Evolutionary conservation across 2,113 vertebrate species (phyloP), one percentile per base, ranked within the genome.

Genomic region (Ornithorhynchus anatinus): DNA sequence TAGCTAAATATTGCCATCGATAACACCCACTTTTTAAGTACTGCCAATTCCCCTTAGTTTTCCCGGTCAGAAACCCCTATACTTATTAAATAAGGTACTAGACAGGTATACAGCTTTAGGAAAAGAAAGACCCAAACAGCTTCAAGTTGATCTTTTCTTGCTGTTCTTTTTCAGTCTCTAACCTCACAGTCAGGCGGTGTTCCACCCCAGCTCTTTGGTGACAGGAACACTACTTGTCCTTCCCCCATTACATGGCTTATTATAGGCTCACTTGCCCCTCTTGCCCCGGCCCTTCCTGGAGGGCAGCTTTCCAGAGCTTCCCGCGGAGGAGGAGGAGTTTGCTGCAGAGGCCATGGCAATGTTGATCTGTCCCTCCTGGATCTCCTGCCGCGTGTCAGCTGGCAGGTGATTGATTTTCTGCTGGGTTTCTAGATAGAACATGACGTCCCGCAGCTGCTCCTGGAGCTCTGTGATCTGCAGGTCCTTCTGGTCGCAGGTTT

Each of bases 311-410:
- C 93, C 90, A 0, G 87, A 51, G 57, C 86, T 56, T 0, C 72
- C 85, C 0, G 93, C 66, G 10, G 92, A 84, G n/a, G n/a, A n/a
- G 6, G 96, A 77, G 2, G 94, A 91, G 3, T 92, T 89, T 12
- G 89, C 72, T 0, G 94, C 76, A 0, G 95, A 90, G 5, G 93
- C 89, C 86, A 95, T 80, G 0, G 90, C 91, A 2, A 99, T 97
- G 90, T 97, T 98, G 91, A 99, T 97, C 82, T 99, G 97, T 44
- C 98, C 98, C 45, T 99, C 98, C 81, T 99, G 97, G 72, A 99
- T 97, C 57, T 99, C 97, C 40, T 94, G 96, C 8, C 97, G 92
- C 3, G 96, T 89, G 65, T 98, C 97, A 0, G 95, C 94, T 0
- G 97, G 93, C 60, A 99, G 93, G 69, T 96, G 94, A 52, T 94